Evolutionary conservation across 2,888 invertebrate species (phyloP), one percentile per base, ranked within the genome.

Genomic region (Brachycybe producta): DNA sequence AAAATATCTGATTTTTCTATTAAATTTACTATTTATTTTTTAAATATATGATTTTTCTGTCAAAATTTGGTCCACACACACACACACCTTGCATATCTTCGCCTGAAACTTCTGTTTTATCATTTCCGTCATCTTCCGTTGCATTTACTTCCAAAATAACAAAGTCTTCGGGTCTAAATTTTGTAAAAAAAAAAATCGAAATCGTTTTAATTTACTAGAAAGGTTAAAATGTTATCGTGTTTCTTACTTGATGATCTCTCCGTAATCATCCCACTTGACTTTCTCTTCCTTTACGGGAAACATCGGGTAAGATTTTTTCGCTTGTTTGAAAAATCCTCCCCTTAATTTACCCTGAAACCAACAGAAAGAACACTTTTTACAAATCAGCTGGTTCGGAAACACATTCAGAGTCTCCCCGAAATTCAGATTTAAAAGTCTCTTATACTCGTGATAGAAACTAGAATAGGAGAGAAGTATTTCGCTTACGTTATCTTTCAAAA

Each of bases 231-330:
- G 34, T 34, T 11, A 27, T 2, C 51, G 46, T 52, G 56, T 38
- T 57, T 55, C 8, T 53, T 56, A 68, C 66, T 75, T 76, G 49
- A 98, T 84, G 36, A 91, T 78, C 70, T 97, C 97, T 0, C 98
- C 97, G 64, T 97, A 98, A 65, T 97, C 97, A 61, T 97, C 97
- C 62, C 79, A 78, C 65, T 88, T 80, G 26, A 91, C 75, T 64
- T 90, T 81, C 54, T 94, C 92, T 65, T 97, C 95, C 40, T 82
- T 78, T 64, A 82, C 85, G 1, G 95, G 97, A 70, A 86, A 98
- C 87, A 97, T 95, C 0, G 94, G 94, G 67, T 91, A 86, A 60
- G 90, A 85, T 50, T 91, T 84, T 70, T 91, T 86, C 49, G 79
- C 82, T 57, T 71, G 82, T 65, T 88, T 88, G 64, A 87, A 88